phyloP scores from a whole-genome alignment of 1,140 invertebrate genomes.

The Drosophila melanica region DNA sequence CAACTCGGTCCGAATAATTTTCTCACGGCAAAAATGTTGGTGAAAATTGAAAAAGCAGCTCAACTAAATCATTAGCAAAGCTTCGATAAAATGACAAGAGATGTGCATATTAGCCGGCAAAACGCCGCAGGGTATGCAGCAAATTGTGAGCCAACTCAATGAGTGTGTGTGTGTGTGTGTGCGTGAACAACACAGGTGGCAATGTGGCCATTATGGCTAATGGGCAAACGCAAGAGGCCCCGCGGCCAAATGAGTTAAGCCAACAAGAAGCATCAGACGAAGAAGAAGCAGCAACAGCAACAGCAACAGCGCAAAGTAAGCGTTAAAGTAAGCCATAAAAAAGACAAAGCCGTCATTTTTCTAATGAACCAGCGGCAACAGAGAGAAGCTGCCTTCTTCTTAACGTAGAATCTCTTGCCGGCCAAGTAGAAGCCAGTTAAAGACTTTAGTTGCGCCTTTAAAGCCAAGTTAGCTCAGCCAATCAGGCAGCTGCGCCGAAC shows the following conservation, averaged over 20 bases:
- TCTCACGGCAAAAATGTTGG: constrained; percentile 54
- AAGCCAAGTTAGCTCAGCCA: constrained; percentile 60
- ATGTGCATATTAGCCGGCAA: constrained; percentile 20
- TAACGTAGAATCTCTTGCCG: constrained; percentile 20
- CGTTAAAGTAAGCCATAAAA: constrained; percentile 82
- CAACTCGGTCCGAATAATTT: constrained; percentile 33
- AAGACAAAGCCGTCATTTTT: constrained; percentile 83
- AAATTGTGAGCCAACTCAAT: constrained; percentile 16
- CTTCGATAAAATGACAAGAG: constrained; percentile 45
- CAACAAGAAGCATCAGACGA: constrained; percentile 58
- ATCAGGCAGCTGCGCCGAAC: constrained; percentile 82
- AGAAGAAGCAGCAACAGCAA: constrained; percentile 22
- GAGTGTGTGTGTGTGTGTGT: constrained; percentile 12
- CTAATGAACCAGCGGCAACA: constrained; percentile 74
- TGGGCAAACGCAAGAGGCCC: constrained; percentile 63
- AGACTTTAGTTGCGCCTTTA: constrained; percentile 68
- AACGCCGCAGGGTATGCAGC: constrained; percentile 68
- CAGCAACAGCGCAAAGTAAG: constrained; percentile 54
- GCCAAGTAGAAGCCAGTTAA: constrained; percentile 70
- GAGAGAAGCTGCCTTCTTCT: constrained; percentile 5
- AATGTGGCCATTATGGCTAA: constrained; percentile 81
- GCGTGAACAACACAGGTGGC: constrained; percentile 71
- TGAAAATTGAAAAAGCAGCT: constrained; percentile 57
- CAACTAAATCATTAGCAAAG: constrained; percentile 50
- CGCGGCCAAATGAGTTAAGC: constrained; percentile 76